Conservation (phyloP, 2,113 vertebrate species). For the Pimephales promelas region DNA sequence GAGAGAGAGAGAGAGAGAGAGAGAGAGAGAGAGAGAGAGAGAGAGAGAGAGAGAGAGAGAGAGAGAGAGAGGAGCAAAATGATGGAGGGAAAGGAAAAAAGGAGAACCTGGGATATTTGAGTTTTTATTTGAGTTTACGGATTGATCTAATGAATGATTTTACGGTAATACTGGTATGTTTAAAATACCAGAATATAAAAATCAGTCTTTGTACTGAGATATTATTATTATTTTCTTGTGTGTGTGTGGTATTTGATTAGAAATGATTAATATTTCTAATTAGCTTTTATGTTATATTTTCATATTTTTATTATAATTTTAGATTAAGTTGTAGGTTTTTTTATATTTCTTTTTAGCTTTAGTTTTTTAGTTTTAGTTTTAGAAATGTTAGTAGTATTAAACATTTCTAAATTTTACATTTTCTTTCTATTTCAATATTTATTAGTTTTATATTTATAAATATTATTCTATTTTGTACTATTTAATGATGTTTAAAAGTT, state of each 20-base stretch:
- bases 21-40: conserved; percentile 11
- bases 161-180: background rate
- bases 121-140: background rate
- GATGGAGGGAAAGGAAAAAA: background rate
- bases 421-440: no score
- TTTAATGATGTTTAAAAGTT: no score
- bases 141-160: background rate
- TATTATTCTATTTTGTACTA: background rate
- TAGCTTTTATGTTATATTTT: background rate
- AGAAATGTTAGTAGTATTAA: background rate
- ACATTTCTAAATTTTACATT: no score
- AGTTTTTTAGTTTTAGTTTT: background rate
- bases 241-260: background rate
- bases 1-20: conserved; percentile 1
- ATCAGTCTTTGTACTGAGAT: background rate
- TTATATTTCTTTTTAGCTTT: background rate
- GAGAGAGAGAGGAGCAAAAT: background rate
- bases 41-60: conserved; percentile 11
- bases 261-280: background rate
- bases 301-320: background rate
- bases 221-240: background rate
- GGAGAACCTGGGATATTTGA: background rate
- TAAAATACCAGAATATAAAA: background rate
- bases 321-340: background rate
- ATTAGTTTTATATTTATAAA: no score